A percentile compares a stretch with the other conserved stretches of the same genome.
Evolutionary conservation across 2,797 vertebrate genomes (phyloP).

Genomic region (Betta splendens): DNA sequence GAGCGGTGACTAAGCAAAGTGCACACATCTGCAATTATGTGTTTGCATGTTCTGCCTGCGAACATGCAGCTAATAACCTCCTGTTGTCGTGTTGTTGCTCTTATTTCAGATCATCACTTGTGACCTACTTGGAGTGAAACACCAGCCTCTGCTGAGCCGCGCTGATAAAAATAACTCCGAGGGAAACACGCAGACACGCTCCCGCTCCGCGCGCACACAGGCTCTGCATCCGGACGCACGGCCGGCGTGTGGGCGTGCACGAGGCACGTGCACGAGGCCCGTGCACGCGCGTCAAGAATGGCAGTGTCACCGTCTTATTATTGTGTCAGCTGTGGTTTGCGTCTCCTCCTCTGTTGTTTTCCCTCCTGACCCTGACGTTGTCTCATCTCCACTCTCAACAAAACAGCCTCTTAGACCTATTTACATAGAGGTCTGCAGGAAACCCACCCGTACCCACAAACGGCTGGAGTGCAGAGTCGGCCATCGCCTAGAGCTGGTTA

Average conservation of each 20-base stretch:
- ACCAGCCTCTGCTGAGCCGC: constrained; percentile 50
- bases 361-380: constrained; percentile 56
- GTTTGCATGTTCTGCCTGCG: neutral
- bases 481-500: constrained; percentile 6
- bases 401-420: neutral
- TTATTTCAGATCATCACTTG: constrained; percentile 58
- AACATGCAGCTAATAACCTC: neutral
- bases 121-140: constrained; percentile 73
- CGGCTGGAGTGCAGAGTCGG: constrained; percentile 16
- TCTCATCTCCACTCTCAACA: neutral
- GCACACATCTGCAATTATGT: too few relatives aligned
- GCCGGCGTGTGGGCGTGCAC: too few relatives aligned
- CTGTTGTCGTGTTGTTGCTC: constrained; percentile 5
- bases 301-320: constrained; percentile 41
- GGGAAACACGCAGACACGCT: constrained; percentile 21
- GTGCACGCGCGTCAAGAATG: constrained; percentile 20
- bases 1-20: neutral
- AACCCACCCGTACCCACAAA: neutral
- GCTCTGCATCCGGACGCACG: too few relatives aligned
- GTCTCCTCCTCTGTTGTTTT: constrained; percentile 22
- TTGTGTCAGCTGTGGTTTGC: constrained; percentile 56
- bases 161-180: constrained; percentile 63
- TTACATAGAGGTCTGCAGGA: neutral
- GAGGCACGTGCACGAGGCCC: constrained; percentile 2
- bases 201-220: constrained; percentile 32